Evolutionary conservation across 2,113 vertebrate species (phyloP), one percentile per base, ranked within the genome.

Genomic region (Bettongia penicillata): DNA sequence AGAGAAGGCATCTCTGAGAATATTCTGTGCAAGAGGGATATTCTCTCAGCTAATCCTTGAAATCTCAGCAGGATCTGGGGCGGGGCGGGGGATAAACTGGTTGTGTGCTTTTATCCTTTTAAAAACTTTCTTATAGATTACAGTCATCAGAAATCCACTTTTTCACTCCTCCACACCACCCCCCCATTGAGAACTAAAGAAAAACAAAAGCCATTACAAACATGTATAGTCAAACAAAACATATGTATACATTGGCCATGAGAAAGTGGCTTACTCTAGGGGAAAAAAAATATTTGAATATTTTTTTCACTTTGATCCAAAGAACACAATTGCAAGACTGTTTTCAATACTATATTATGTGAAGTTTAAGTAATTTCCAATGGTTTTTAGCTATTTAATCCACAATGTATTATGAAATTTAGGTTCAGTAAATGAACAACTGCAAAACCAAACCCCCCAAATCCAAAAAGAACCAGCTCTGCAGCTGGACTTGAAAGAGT

Each of bases 371-470:
- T 57, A 52, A 77, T 68, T 96, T 94, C 31, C 90, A 90, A 90
- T 93, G 95, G 37, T 97, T 98, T 96, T 96, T 97, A 98, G 97
- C 95, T 97, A 97, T 97, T 98, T 97, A 95, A 93, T 97, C 96
- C 94, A n/a, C 94, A 90, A 53, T 94, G 51, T 97, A 93, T 95
- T 1, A 37, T 98, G 96, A 53, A 93, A 93, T 95, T 95, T 91
- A 98, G 96, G 61, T 97, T 98, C 96, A 98, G 96, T 97, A 98
- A 98, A 77, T 25, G 51, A 96, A 95, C 12, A 95, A 89, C 31
- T 37, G 37, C 31, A 37, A 37, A 57, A 57, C 8, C 51, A 51
- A 57, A 57, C 25, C 48, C 48, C 48, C 48, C 48, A 51, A 51
- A 48, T 48, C 48, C 4, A 51, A 51, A 51, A 51, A 51, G 12